Evolutionary conservation across 2,797 vertebrate species (phyloP), one percentile per base, ranked within the genome.

Genomic region (Tinamus major): DNA sequence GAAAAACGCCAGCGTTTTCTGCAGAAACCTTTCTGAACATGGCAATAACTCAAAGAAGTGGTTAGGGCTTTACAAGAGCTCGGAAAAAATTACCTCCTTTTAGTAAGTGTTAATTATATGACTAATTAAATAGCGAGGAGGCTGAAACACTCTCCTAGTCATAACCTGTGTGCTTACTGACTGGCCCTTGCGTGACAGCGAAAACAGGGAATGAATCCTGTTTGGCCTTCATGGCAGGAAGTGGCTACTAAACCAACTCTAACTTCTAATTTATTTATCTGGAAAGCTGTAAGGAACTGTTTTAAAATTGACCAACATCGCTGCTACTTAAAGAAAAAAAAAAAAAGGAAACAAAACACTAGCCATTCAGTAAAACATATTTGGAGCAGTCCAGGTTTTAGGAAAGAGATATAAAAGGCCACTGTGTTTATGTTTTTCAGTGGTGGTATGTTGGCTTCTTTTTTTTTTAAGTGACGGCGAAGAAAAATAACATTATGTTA

Each of bases 41-140:
- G 92, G 94, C 37, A 94, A 53, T 83, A 95, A 91, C 48, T 89
- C 92, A 49, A 9, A 87, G 93, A 93, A 88, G 87, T 84, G 85
- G 90, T 88, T 67, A 93, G 90, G 85, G 71, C 72, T 92, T 92
- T 95, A 95, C 90, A 89, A 90, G 94, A 68, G 55, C 64, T 95
- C 0, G 55, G 93, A 93, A 97, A 96, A 95, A 95, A 87, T 90
- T 91, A 89, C 92, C 86, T 93, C 39, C 62, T 92, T 95, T 96
- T 94, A 91, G 96, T 81, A 94, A 94, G 90, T 90, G 92, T 92
- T 94, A 96, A 96, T 96, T 96, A 96, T 93, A 95, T 91, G 94
- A 95, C 93, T 96, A 96, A 96, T 96, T 96, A 96, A 95, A 96
- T 85, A 88, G 94, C 89, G 80, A 91, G 85, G 75, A 88, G 93